Evolutionary conservation across 1,140 invertebrate species (phyloP), one percentile per base, ranked within the genome.

Genomic region (Solenopsis invicta): DNA sequence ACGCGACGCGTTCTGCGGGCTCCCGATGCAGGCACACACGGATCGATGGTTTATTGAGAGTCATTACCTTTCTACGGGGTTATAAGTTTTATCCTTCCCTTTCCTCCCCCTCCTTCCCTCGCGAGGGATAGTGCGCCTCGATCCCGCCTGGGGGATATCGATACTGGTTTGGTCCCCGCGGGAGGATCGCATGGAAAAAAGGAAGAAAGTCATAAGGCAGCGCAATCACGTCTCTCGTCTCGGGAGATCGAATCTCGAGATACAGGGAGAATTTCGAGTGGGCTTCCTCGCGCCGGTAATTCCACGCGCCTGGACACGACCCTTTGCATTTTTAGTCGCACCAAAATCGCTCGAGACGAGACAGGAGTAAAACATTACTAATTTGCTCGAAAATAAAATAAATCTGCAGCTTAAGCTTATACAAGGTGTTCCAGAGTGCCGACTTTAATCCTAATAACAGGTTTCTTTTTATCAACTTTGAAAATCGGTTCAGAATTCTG

Each of bases 11-110:
- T 88, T 56, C 85, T 86, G 75, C 78, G 76, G 85, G 34, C 48
- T 74, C 9, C 34, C 6, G 81, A 89, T 86, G 72, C 88, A 77
- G 84, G 74, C 29, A 54, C 29, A 54, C 71, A 86, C 50, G 86
- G 91, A 93, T 94, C 93, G 92, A 93, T 93, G 93, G 89, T 93
- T 94, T 94, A 94, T 93, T 92, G 92, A 86, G 64, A 81, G 50
- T 90, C 93, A 92, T 94, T 93, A 93, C 88, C 76, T 90, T 88
- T 89, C 88, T 66, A 81, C 86, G 71, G 69, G 50, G 69, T 74
- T 85, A 87, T 87, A 85, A 87, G 67, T 62, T 69, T 84, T 48
- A 62, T 61, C 61, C 75, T 78, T 89, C 67, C 37, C 12, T 75
- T 50, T 2, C 13, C 12, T 75, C 24, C 2, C 13, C 48, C n/a